Evolutionary conservation across 2,797 vertebrate genomes (phyloP), one percentile per base, ranked within the genome.

Genomic region (Gobio occitaniae): DNA sequence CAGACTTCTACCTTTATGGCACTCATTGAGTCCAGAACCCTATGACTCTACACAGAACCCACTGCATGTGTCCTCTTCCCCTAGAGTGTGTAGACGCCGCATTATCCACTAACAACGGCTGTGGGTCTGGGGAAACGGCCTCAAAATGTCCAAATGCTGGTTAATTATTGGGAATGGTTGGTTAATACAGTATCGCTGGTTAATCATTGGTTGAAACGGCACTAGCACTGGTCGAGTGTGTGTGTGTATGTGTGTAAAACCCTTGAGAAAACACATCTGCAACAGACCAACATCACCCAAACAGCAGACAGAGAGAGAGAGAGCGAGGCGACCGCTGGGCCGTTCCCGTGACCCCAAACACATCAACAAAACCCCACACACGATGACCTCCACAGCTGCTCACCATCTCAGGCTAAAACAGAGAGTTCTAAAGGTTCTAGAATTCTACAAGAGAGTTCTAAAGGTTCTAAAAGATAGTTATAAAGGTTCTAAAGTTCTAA

Each of bases 211-310:
- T 6, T 75, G 10, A 52, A 52, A 52, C 2, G 2, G 16, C 71
- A 19, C 25, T 17, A 13, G 48, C 16, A 12, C 12, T 36, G 50
- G 25, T 25, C 3, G 36, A 3, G 36, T 44, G 41, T 44, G 41
- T 44, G 38, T 38, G 38, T 50, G 48, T 12, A 16, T 48, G 69
- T 25, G 12, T 17, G 63, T 65, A 6, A 25, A 59, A 44, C 3
- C 3, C 54, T 61, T 44, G 36, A 59, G 75, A 59, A 77, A 59
- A 77, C 52, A 59, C 75, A 77, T 77, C 75, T 41, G 36, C 54
- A 44, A 16, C 36, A 15, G 32, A 3, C 11, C 74, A 77, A 59
- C 41, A 41, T 36, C 36, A 13, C 5, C 29, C 2, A 54, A 54
- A 75, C 48, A 3, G 12, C 52, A 56, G 52, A 38, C 19, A 59